These are phyloP conservation scores for Clarias gariepinus DNA, from an alignment of 2,113 vertebrate species.

Conservation along the genomic window DNA sequence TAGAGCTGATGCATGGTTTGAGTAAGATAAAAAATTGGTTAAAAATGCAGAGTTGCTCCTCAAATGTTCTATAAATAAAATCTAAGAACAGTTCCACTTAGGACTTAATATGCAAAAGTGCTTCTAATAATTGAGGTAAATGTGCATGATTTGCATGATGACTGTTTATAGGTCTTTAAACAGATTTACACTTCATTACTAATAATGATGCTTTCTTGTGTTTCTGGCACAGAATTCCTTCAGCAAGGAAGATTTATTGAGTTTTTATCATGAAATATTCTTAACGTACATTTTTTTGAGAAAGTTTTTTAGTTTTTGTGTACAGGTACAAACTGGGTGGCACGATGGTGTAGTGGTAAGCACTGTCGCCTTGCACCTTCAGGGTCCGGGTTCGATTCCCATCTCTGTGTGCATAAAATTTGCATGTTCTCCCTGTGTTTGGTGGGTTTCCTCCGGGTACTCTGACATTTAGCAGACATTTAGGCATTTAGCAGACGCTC, in stretches of 20 bases:
- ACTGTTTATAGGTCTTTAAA: not conserved
- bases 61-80: no score
- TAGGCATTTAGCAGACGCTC: no score
- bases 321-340: not conserved
- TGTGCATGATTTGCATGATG: not conserved
- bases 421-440: no score
- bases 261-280: not conserved
- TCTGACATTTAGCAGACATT: no score
- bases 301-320: not conserved
- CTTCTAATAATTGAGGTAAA: not conserved
- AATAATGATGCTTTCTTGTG: not conserved
- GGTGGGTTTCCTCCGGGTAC: no score
- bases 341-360: no score
- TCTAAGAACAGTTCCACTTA: no score
- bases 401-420: no score
- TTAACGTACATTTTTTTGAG: not conserved
- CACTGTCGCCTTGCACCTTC: no score
- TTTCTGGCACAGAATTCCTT: not conserved
- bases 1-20: not conserved
- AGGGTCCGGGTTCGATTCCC: no score
- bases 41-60: no score
- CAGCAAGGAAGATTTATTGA: not conserved
- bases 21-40: no score
- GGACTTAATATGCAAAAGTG: not conserved
- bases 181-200: not conserved